Conservation (phyloP, 1,140 invertebrate species). For the Caenorhabditis latens region DNA sequence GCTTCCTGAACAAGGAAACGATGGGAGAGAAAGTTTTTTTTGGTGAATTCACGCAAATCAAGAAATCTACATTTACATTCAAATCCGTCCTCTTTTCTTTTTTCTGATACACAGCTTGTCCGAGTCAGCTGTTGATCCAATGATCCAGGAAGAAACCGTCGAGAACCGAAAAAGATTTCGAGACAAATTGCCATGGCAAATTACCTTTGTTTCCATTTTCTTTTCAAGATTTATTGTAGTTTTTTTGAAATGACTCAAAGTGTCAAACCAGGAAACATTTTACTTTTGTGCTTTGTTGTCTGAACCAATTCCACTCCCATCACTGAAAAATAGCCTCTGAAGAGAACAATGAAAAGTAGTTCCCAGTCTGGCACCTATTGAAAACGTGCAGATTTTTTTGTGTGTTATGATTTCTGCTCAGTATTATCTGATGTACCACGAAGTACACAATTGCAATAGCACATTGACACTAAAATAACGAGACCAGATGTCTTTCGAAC, state of each 20-base stretch:
- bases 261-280: background rate
- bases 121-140: conserved; percentile 15
- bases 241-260: background rate
- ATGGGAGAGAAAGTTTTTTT: background rate
- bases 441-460: background rate
- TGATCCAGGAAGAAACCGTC: background rate
- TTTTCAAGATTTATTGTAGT: too few relatives aligned
- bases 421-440: background rate
- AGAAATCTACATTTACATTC: conserved; percentile 39
- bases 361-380: background rate
- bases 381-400: background rate
- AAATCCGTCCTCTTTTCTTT: background rate
- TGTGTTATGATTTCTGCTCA: background rate
- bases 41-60: conserved; percentile 44
- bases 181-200: background rate
- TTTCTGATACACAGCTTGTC: background rate
- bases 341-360: background rate
- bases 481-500: conserved; percentile 40
- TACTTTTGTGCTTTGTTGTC: conserved; percentile 12
- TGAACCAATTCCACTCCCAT: background rate
- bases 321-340: background rate
- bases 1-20: conserved; percentile 42
- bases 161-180: background rate
- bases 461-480: conserved; percentile 13
- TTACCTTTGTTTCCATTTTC: conserved; percentile 44